These are phyloP conservation scores for Xestia sexstrigata DNA, from an alignment of 2,888 invertebrate genomes.

Conservation along the genomic window DNA sequence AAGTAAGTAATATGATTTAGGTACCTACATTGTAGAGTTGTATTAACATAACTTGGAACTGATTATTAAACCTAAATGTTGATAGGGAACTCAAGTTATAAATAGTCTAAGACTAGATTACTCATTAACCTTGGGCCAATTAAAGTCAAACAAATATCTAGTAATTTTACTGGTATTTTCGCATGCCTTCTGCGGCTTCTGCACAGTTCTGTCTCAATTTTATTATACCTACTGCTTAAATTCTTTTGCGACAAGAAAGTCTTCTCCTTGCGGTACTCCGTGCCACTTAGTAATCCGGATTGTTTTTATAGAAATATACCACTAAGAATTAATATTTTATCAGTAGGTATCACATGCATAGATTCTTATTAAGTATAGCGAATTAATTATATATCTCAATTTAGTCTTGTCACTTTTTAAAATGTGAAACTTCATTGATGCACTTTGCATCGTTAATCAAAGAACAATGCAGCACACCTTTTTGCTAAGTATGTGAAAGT, in stretches of 20 bases:
- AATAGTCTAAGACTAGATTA: constrained; percentile 9
- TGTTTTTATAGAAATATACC: constrained; percentile 32
- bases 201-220: constrained; percentile 18
- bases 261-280: constrained; percentile 56
- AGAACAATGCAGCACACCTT: constrained; percentile 82
- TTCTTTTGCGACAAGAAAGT: constrained; percentile 48
- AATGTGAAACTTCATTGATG: constrained; percentile 69
- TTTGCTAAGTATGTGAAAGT: constrained; percentile 84
- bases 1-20: constrained; percentile 24
- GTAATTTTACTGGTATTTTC: constrained; percentile 21
- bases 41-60: background rate
- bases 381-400: constrained; percentile 5
- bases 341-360: background rate
- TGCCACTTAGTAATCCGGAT: constrained; percentile 62
- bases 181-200: background rate
- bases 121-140: constrained; percentile 22
- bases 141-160: constrained; percentile 19
- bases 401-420: constrained; percentile 32
- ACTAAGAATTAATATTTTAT: constrained; percentile 1
- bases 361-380: background rate
- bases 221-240: constrained; percentile 21
- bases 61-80: background rate
- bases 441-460: constrained; percentile 70
- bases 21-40: background rate
- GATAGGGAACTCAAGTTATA: background rate